These are phyloP conservation scores for Oligia latruncula DNA, from an alignment of 2,888 invertebrate genomes.

Conservation along the genomic window DNA sequence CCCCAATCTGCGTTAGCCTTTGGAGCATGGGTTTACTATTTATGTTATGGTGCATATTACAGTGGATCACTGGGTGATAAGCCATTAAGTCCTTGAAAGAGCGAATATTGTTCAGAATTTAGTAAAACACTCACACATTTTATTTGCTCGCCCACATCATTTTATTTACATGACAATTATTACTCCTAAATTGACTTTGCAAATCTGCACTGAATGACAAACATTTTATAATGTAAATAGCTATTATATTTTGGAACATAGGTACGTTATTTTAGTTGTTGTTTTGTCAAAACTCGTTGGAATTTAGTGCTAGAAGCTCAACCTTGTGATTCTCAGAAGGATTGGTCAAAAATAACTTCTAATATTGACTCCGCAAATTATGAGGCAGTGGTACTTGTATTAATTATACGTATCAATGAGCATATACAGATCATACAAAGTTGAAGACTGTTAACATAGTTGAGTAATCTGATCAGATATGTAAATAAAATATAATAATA, in stretches of 20 bases:
- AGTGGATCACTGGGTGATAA: neutral
- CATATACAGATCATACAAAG: neutral
- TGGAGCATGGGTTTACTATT: too few relatives aligned
- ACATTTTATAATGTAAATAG: neutral
- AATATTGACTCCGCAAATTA: neutral
- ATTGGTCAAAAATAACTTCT: neutral
- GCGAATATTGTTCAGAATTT: neutral
- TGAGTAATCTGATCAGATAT: neutral
- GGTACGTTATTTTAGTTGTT: neutral
- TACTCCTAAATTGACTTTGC: neutral
- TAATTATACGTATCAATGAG: neutral
- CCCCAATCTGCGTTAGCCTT: too few relatives aligned
- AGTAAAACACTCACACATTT: neutral
- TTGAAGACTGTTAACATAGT: neutral
- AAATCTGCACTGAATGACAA: neutral
- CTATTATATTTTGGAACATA: neutral
- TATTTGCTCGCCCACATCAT: neutral
- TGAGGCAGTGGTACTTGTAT: neutral
- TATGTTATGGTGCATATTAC: neutral
- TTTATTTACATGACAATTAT: neutral
- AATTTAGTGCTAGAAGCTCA: neutral
- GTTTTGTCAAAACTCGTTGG: neutral
- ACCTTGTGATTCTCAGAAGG: constrained; percentile 18
- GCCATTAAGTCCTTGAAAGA: too few relatives aligned
- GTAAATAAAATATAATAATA: neutral